Conservation (phyloP, 2,113 vertebrate genomes). For the Oplegnathus fasciatus region DNA sequence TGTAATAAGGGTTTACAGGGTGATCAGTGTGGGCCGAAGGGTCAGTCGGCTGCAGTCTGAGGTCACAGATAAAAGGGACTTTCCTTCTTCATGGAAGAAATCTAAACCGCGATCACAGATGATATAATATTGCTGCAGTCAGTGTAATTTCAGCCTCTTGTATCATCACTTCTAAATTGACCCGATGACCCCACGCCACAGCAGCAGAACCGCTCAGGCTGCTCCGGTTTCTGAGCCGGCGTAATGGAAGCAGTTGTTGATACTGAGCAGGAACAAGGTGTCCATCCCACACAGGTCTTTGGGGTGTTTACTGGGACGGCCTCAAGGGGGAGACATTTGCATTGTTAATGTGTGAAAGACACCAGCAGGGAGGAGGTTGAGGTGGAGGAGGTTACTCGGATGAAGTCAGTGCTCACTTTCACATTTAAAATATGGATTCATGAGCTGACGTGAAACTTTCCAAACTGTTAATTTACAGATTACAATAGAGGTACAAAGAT, state of each 20-base stretch:
- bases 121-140: neutral
- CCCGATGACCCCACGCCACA: neutral
- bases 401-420: neutral
- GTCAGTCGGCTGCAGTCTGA: slow-evolving; percentile 11
- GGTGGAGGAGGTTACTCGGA: neutral
- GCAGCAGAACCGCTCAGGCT: neutral
- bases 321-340: slow-evolving; percentile 27
- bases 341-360: neutral
- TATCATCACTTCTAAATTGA: neutral
- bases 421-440: neutral
- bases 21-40: neutral
- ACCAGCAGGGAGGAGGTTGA: neutral
- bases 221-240: slow-evolving; percentile 34
- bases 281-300: neutral
- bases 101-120: neutral
- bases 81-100: neutral
- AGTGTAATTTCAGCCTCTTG: slow-evolving; percentile 13
- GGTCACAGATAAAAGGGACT: neutral
- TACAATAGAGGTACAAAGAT: slow-evolving; percentile 59
- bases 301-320: neutral
- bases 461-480: slow-evolving; percentile 6
- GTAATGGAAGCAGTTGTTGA: slow-evolving; percentile 38
- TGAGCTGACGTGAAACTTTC: neutral
- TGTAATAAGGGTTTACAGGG: no score
- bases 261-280: neutral